Percentiles rank a stretch among this genome's conserved stretches.
phyloP scores from a whole-genome alignment of 2,888 invertebrate species.

The Drosophila siamana region DNA sequence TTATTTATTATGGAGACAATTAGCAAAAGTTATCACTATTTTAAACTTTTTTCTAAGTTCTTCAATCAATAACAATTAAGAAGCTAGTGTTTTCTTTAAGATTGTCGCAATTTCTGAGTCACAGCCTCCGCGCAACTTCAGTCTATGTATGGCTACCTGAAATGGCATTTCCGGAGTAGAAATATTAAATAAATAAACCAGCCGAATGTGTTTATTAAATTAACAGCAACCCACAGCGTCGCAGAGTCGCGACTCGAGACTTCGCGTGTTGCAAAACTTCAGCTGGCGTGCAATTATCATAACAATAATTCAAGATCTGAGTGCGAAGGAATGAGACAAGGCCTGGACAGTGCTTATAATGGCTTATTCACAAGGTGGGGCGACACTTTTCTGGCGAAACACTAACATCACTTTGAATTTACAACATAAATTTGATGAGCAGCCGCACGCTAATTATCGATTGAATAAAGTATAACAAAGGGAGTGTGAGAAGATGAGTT shows the following conservation, averaged over 20 bases:
- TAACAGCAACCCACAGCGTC: constrained; percentile 58
- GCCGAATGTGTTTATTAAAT: constrained; percentile 77
- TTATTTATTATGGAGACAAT: too few relatives aligned
- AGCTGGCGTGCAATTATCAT: constrained; percentile 67
- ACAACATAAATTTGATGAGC: constrained; percentile 76
- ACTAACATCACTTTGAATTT: constrained; percentile 81
- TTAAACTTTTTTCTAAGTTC: too few relatives aligned
- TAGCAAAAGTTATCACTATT: too few relatives aligned
- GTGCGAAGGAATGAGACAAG: constrained; percentile 45
- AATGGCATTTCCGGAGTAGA: constrained; percentile 64
- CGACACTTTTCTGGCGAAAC: constrained; percentile 75
- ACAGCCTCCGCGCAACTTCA: constrained; percentile 10
- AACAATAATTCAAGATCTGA: constrained; percentile 75
- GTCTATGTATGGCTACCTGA: constrained; percentile 19
- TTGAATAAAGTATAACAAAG: constrained; percentile 67
- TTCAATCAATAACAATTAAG: too few relatives aligned
- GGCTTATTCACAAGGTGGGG: constrained; percentile 47
- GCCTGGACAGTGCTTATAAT: constrained; percentile 4
- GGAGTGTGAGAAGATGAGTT: not conserved
- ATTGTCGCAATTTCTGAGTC: constrained; percentile 46
- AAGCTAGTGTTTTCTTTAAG: too few relatives aligned
- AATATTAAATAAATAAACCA: constrained; percentile 67
- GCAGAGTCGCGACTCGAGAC: constrained; percentile 36
- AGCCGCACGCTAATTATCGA: constrained; percentile 72
- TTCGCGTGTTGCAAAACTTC: constrained; percentile 9